phyloP scores from a whole-genome alignment of 1,140 invertebrate genomes.

The Nasonia giraulti region DNA sequence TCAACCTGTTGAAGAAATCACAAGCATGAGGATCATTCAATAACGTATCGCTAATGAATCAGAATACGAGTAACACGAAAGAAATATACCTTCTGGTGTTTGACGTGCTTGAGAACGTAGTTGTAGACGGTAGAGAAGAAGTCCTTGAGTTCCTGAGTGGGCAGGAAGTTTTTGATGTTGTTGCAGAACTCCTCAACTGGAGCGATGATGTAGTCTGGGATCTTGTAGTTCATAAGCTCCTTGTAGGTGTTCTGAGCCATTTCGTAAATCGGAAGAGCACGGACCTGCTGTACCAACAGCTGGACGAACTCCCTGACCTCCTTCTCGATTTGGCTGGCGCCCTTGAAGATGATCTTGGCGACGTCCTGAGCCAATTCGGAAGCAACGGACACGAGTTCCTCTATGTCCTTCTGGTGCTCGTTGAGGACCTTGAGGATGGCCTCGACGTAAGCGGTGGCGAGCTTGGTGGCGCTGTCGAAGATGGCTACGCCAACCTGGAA shows the following conservation, averaged over 20 bases:
- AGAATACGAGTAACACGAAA: neutral
- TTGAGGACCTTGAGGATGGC: slow-evolving; percentile 76
- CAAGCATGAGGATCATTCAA: neutral
- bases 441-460: slow-evolving; percentile 74
- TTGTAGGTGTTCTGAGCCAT: slow-evolving; percentile 74
- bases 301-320: slow-evolving; percentile 72
- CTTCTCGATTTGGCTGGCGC: slow-evolving; percentile 69
- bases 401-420: slow-evolving; percentile 79
- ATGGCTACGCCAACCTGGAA: slow-evolving; percentile 66
- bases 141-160: slow-evolving; percentile 77
- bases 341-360: slow-evolving; percentile 72
- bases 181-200: slow-evolving; percentile 73
- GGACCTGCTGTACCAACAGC: slow-evolving; percentile 74
- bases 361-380: slow-evolving; percentile 75
- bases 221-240: slow-evolving; percentile 61
- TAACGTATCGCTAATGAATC: neutral
- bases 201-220: slow-evolving; percentile 73
- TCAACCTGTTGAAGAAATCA: slow-evolving; percentile 69
- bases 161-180: slow-evolving; percentile 73
- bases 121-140: slow-evolving; percentile 74
- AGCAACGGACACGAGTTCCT: slow-evolving; percentile 76
- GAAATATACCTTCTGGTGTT: slow-evolving; percentile 60
- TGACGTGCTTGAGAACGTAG: slow-evolving; percentile 77
- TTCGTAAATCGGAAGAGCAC: slow-evolving; percentile 75
- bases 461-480: slow-evolving; percentile 72